Evolutionary conservation across 2,113 vertebrate species (phyloP).

Genomic region (Syngnathus typhle): DNA sequence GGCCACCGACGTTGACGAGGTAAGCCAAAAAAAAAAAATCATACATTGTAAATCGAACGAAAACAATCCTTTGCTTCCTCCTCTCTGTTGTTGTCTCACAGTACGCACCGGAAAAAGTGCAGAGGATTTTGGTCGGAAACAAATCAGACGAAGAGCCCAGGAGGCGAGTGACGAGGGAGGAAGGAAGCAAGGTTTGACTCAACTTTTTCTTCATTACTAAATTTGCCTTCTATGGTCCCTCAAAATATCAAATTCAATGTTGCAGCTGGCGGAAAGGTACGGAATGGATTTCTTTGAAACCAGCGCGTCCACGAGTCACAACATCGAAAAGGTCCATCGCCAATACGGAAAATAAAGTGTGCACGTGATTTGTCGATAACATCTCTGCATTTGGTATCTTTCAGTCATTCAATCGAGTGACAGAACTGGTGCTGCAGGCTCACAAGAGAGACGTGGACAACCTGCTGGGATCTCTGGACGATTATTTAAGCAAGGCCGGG

Average conservation of each 20-base stretch:
- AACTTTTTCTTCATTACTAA: neutral
- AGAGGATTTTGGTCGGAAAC: conserved; percentile 91
- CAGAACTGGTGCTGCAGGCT: conserved; percentile 87
- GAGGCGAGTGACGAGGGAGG: conserved; percentile 83
- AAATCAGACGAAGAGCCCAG: conserved; percentile 85
- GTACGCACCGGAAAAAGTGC: conserved; percentile 82
- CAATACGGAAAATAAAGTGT: neutral
- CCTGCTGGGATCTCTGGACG: conserved; percentile 67
- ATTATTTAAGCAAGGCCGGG: conserved; percentile 68
- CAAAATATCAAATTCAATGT: conserved; percentile 2
- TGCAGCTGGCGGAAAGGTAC: conserved; percentile 84
- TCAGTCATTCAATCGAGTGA: conserved; percentile 83
- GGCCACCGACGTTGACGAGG: conserved; percentile 94
- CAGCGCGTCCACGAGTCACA: conserved; percentile 86
- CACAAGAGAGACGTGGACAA: conserved; percentile 82
- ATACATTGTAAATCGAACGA: neutral
- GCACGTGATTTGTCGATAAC: neutral
- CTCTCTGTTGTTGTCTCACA: conserved; percentile 41
- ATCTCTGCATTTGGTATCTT: conserved; percentile 1
- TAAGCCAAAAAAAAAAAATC: conserved; percentile 49
- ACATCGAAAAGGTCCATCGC: conserved; percentile 78
- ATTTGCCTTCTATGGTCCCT: neutral
- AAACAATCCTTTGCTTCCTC: neutral
- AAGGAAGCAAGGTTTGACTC: conserved; percentile 82
- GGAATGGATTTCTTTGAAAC: conserved; percentile 96